Evolutionary conservation across 2,113 vertebrate genomes (phyloP).

Genomic region (Chinchilla lanigera): DNA sequence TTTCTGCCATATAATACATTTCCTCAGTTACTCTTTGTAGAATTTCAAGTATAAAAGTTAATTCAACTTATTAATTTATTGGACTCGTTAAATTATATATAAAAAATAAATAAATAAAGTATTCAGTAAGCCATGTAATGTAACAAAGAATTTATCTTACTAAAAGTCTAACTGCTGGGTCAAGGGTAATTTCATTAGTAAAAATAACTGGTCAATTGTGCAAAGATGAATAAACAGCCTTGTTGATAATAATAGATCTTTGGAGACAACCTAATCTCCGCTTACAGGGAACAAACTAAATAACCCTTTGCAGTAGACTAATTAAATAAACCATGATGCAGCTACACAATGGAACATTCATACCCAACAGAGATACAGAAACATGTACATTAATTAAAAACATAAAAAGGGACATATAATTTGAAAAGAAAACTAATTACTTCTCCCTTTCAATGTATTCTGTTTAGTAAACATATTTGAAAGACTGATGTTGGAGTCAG

Average conservation of each 20-base stretch:
- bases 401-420: background rate
- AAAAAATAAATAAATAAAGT: background rate
- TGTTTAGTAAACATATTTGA: background rate
- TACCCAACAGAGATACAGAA: background rate
- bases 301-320: background rate
- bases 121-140: constrained; percentile 30
- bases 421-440: background rate
- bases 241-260: constrained; percentile 19
- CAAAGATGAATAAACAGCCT: constrained; percentile 36
- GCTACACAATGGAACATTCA: background rate
- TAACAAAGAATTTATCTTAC: constrained; percentile 5
- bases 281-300: background rate
- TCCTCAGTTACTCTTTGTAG: constrained; percentile 30
- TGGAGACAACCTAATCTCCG: constrained; percentile 9
- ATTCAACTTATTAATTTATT: constrained; percentile 20
- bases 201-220: constrained; percentile 45
- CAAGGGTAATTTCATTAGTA: background rate
- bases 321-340: constrained; percentile 5
- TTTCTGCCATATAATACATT: background rate
- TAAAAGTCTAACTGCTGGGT: background rate
- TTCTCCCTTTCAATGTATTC: background rate
- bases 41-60: constrained; percentile 51
- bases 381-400: background rate
- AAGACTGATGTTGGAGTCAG: background rate
- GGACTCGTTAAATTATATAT: background rate